These are phyloP conservation scores for Macrotrachela quadricornifera DNA, from an alignment of 1,140 invertebrate genomes.

Conservation along the genomic window DNA sequence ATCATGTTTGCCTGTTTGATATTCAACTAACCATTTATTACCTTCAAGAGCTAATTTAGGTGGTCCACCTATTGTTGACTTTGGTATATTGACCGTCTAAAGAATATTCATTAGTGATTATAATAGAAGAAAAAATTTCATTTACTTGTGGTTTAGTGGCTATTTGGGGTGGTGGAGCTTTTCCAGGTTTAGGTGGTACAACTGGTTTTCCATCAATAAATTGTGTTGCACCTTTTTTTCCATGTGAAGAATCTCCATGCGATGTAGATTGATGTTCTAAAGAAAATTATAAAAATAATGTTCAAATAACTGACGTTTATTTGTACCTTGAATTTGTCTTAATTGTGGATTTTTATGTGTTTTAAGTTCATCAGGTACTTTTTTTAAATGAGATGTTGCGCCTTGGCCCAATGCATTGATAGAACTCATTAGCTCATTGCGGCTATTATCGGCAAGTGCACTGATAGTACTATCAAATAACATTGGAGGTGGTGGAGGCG, in stretches of 20 bases:
- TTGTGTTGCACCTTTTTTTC: too few species aligned
- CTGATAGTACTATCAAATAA: conserved; percentile 7
- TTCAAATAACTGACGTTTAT: too few species aligned
- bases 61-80: conserved; percentile 23
- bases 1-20: conserved; percentile 59
- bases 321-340: conserved; percentile 26
- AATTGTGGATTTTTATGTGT: conserved; percentile 89
- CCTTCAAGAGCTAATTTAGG: conserved; percentile 63
- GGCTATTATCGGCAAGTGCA: conserved; percentile 11
- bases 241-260: background rate
- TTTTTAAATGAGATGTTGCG: conserved; percentile 70
- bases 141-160: conserved; percentile 35
- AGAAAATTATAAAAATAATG: too few species aligned
- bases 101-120: too few species aligned
- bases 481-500: conserved; percentile 27
- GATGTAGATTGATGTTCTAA: too few species aligned
- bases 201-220: conserved; percentile 13
- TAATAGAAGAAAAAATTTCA: too few species aligned
- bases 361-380: conserved; percentile 89
- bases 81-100: too few species aligned
- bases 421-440: conserved; percentile 52
- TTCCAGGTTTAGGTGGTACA: conserved; percentile 9
- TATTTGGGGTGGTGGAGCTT: conserved; percentile 9
- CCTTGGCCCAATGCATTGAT: conserved; percentile 61
- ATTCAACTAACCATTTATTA: conserved; percentile 88